A percentile compares a stretch with the other conserved stretches of the same genome.
These are phyloP conservation scores for Nothobranchius kuhntae DNA, from an alignment of 2,113 vertebrate species.

Conservation along the genomic window DNA sequence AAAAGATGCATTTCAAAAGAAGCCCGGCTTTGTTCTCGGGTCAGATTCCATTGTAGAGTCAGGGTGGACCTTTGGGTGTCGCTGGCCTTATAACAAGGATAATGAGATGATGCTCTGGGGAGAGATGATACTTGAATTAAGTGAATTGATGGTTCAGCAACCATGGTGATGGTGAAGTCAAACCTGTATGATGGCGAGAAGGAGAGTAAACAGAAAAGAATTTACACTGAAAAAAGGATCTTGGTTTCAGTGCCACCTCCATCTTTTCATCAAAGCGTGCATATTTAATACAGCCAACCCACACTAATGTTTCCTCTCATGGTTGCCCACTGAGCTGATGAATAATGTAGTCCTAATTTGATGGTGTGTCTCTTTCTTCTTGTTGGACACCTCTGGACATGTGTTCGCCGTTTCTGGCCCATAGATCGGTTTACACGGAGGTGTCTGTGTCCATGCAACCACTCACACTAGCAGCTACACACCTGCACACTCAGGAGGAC, in stretches of 20 bases:
- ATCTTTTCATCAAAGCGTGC: constrained; percentile 34
- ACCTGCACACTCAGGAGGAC: constrained; percentile 38
- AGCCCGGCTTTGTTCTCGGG: constrained; percentile 65
- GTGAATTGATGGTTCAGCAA: constrained; percentile 63
- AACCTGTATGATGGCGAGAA: constrained; percentile 37
- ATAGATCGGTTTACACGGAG: constrained; percentile 72
- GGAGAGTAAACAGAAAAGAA: constrained; percentile 24
- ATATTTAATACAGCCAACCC: constrained; percentile 53
- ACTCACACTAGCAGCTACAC: constrained; percentile 31
- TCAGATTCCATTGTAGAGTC: constrained; percentile 71
- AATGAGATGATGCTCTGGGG: constrained; percentile 74
- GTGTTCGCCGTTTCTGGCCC: constrained; percentile 63
- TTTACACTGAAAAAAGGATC: neutral
- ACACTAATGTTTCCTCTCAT: constrained; percentile 62
- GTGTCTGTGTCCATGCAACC: constrained; percentile 70
- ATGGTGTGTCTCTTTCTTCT: constrained; percentile 66
- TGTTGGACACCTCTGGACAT: constrained; percentile 74
- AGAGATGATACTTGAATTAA: constrained; percentile 70
- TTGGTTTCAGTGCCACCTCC: neutral
- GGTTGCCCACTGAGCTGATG: constrained; percentile 54
- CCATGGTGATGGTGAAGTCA: constrained; percentile 66
- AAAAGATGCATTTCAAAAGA: constrained; percentile 75
- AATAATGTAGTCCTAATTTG: constrained; percentile 78
- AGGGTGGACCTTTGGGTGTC: constrained; percentile 78
- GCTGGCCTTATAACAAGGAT: constrained; percentile 77